Percentiles rank a stretch among this genome's conserved stretches.
Evolutionary conservation across 2,797 vertebrate genomes (phyloP).

Genomic region (Mus minutoides): DNA sequence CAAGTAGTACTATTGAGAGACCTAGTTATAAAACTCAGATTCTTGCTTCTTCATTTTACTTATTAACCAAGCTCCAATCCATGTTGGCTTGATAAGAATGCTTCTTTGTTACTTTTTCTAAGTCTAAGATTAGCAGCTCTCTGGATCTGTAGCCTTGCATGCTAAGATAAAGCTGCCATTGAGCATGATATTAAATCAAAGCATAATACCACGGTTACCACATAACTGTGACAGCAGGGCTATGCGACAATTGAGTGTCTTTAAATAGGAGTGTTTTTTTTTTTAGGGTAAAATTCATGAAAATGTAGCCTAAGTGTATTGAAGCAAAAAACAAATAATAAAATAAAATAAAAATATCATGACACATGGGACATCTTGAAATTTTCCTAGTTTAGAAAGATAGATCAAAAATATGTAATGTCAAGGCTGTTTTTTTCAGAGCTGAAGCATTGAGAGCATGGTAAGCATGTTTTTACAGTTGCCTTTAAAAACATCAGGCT

Average conservation of each 20-base stretch:
- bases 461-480: background rate
- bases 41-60: background rate
- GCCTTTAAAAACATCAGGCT: background rate
- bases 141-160: constrained; percentile 10
- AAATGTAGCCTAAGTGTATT: background rate
- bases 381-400: constrained; percentile 21
- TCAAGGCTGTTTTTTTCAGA: background rate
- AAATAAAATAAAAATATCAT: background rate
- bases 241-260: background rate
- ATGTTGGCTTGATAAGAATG: constrained; percentile 42
- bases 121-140: constrained; percentile 61
- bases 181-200: constrained; percentile 20
- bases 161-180: constrained; percentile 55
- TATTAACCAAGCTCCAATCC: constrained; percentile 3
- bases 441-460: background rate
- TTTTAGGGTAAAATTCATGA: background rate
- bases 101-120: constrained; percentile 59
- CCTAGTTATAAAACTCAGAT: background rate
- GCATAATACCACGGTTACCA: background rate
- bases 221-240: background rate
- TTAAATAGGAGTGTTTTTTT: background rate
- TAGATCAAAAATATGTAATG: background rate
- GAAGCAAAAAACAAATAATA: background rate
- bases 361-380: background rate
- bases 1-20: background rate